phyloP scores from a whole-genome alignment of 2,113 vertebrate species.

The Misgurnus anguillicaudatus region DNA sequence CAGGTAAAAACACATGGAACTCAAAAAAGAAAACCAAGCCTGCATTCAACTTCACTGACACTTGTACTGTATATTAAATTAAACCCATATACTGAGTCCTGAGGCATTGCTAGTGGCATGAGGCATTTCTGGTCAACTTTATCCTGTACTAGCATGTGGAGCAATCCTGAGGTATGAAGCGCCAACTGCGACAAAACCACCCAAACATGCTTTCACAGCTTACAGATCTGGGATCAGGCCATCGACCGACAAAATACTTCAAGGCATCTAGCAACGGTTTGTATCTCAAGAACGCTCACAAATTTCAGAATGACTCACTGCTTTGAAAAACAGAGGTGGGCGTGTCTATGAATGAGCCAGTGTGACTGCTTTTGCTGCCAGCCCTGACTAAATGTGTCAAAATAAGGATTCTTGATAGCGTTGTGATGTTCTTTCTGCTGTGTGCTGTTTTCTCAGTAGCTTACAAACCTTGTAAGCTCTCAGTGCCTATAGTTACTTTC shows the following conservation, averaged over 20 bases:
- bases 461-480: no score
- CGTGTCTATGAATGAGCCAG: not conserved
- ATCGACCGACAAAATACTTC: not conserved
- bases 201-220: conserved; percentile 6
- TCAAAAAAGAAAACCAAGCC: conserved; percentile 13
- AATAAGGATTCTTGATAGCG: not conserved
- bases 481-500: no score
- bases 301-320: not conserved
- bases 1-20: not conserved
- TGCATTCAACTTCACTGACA: conserved; percentile 5
- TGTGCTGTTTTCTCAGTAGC: conserved; percentile 1
- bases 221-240: not conserved
- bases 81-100: not conserved
- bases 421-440: not conserved
- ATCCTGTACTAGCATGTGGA: conserved; percentile 22
- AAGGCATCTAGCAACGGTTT: conserved; percentile 5
- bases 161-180: conserved; percentile 22
- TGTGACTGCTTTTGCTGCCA: not conserved
- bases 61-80: not conserved
- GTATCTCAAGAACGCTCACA: not conserved
- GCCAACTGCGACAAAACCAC: not conserved
- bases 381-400: not conserved
- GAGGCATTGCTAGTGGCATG: not conserved
- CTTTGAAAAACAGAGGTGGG: not conserved
- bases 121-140: conserved; percentile 33